These are phyloP conservation scores for Tetragonula carbonaria DNA, from an alignment of 2,888 invertebrate genomes.

Conservation along the genomic window DNA sequence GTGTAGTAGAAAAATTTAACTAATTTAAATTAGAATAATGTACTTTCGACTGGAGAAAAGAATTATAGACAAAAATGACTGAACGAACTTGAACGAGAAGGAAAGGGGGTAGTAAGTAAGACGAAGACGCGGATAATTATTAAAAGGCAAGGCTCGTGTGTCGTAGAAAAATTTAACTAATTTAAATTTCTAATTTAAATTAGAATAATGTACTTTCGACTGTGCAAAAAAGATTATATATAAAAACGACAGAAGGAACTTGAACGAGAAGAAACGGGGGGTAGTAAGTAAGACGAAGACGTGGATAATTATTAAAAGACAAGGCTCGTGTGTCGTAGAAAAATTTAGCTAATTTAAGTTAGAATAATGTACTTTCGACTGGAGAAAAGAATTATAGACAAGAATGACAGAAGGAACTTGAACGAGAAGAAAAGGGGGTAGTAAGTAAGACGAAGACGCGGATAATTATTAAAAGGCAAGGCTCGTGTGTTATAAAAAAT, in stretches of 20 bases:
- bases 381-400: too few species aligned
- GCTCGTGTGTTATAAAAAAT: not conserved
- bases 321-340: constrained; percentile 6
- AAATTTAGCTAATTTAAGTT: not conserved
- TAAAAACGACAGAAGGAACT: too few species aligned
- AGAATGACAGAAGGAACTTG: too few species aligned
- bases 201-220: too few species aligned
- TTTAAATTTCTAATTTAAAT: too few species aligned
- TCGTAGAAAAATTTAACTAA: too few species aligned
- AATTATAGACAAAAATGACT: too few species aligned
- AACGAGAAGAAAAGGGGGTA: not conserved
- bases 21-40: too few species aligned
- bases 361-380: too few species aligned
- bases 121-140: not conserved
- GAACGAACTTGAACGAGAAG: not conserved
- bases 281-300: not conserved
- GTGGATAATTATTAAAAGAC: not conserved
- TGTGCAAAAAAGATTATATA: too few species aligned
- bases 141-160: not conserved
- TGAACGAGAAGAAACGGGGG: too few species aligned
- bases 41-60: too few species aligned
- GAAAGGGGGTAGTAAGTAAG: not conserved
- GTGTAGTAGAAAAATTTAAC: constrained; percentile 20
- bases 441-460: not conserved
- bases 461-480: not conserved